Conservation (phyloP, 2,888 invertebrate species). For the Gymnosoma rotundatum region DNA sequence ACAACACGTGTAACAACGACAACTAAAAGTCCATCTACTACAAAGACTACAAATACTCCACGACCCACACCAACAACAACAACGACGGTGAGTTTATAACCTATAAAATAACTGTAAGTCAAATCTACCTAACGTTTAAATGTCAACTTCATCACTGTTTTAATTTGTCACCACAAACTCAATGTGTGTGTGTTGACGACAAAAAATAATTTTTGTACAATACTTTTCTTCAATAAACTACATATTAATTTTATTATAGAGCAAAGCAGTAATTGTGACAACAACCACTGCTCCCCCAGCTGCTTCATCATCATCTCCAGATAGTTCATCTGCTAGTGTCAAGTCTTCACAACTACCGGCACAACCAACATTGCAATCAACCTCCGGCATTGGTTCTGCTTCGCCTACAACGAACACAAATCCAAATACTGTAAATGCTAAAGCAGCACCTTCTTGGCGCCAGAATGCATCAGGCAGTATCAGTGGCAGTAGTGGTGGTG, state of each 20-base stretch:
- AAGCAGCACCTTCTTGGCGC: slow-evolving; percentile 79
- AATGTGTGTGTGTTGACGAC: not conserved
- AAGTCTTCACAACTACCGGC: slow-evolving; percentile 64
- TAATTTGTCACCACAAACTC: slow-evolving; percentile 37
- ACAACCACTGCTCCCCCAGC: slow-evolving; percentile 65
- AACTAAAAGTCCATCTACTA: slow-evolving; percentile 48
- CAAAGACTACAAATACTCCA: slow-evolving; percentile 43
- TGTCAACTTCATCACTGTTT: slow-evolving; percentile 29
- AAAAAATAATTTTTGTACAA: not conserved
- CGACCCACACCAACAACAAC: slow-evolving; percentile 45
- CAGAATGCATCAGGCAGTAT: slow-evolving; percentile 73
- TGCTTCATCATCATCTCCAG: slow-evolving; percentile 59
- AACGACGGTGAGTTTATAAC: slow-evolving; percentile 61
- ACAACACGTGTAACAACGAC: slow-evolving; percentile 72
- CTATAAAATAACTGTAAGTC: slow-evolving; percentile 6
- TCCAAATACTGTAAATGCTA: slow-evolving; percentile 75
- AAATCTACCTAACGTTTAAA: slow-evolving; percentile 28
- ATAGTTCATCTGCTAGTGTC: slow-evolving; percentile 37
- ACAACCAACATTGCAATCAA: slow-evolving; percentile 70
- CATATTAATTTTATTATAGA: slow-evolving; percentile 52
- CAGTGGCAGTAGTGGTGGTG: slow-evolving; percentile 45
- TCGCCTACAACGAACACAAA: slow-evolving; percentile 73
- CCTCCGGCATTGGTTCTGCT: slow-evolving; percentile 70
- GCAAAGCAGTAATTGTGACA: slow-evolving; percentile 59
- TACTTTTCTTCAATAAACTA: slow-evolving; percentile 10